Conservation (phyloP, 1,140 invertebrate species). For the Zaprionus taronus region DNA sequence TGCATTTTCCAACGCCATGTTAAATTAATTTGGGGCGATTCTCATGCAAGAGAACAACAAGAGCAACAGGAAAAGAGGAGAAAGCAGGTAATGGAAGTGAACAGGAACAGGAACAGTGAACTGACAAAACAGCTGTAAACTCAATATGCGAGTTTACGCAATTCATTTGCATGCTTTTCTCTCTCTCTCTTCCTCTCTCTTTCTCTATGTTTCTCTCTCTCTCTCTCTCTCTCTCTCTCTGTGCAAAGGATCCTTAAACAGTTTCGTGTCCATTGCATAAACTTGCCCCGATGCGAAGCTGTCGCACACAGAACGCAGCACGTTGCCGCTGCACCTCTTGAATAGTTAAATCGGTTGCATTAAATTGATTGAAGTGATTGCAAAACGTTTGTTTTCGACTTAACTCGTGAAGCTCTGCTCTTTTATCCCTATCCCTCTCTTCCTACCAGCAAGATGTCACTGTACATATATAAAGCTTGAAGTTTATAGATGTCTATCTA, state of each 20-base stretch:
- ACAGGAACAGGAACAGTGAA: neutral
- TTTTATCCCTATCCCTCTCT: neutral
- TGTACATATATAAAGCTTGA: neutral
- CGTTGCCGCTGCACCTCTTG: neutral
- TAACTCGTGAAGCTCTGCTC: neutral
- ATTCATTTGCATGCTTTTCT: slow-evolving; percentile 7
- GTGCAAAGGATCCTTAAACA: neutral
- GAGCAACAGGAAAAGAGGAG: neutral
- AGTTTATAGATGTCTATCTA: neutral
- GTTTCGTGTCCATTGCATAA: neutral
- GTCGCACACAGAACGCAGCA: neutral
- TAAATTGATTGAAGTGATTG: slow-evolving; percentile 6
- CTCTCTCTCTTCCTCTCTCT: neutral
- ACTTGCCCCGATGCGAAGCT: neutral
- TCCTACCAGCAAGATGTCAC: neutral
- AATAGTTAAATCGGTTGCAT: neutral
- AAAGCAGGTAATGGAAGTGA: neutral
- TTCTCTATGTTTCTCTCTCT: neutral
- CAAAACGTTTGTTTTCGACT: slow-evolving; percentile 4
- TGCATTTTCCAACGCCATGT: slow-evolving; percentile 27
- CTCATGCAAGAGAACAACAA: slow-evolving; percentile 14
- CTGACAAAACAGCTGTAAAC: slow-evolving; percentile 22
- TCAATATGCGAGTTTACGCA: slow-evolving; percentile 26
- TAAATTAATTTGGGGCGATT: slow-evolving; percentile 62
- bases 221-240: neutral